Percentiles rank a stretch among this genome's conserved stretches.
These are phyloP conservation scores for Ommatoiulus sabulosus DNA, from an alignment of 2,888 invertebrate genomes.

Conservation along the genomic window DNA sequence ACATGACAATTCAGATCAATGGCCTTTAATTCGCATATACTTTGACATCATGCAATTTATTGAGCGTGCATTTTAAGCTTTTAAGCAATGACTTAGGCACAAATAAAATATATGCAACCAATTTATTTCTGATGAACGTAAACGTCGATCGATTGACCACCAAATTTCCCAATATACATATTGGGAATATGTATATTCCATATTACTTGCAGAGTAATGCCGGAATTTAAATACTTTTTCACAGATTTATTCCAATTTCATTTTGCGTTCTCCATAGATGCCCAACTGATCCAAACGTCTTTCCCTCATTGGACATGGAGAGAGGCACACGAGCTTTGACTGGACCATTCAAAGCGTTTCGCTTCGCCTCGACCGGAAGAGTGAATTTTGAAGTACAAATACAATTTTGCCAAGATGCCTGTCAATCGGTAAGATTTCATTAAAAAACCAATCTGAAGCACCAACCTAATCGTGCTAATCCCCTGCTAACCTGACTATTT, in stretches of 20 bases:
- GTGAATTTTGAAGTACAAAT: conserved; percentile 70
- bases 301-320: conserved; percentile 68
- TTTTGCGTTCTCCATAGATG: conserved; percentile 64
- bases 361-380: conserved; percentile 69
- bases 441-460: background rate
- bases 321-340: conserved; percentile 66
- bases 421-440: conserved; percentile 66
- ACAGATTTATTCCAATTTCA: background rate
- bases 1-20: background rate
- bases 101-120: too few species aligned
- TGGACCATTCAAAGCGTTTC: conserved; percentile 69
- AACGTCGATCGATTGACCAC: too few species aligned
- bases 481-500: background rate
- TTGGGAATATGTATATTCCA: too few species aligned
- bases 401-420: conserved; percentile 69
- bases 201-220: too few species aligned
- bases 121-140: background rate
- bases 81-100: too few species aligned
- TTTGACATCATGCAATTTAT: background rate
- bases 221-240: background rate
- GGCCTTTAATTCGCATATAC: background rate
- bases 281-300: conserved; percentile 69
- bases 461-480: background rate
- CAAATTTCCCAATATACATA: background rate
- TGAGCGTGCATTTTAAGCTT: background rate